Base-by-base conservation (phyloP, 2,113 vertebrate genomes). In the Pseudolaguvia tuberculata region DNA sequence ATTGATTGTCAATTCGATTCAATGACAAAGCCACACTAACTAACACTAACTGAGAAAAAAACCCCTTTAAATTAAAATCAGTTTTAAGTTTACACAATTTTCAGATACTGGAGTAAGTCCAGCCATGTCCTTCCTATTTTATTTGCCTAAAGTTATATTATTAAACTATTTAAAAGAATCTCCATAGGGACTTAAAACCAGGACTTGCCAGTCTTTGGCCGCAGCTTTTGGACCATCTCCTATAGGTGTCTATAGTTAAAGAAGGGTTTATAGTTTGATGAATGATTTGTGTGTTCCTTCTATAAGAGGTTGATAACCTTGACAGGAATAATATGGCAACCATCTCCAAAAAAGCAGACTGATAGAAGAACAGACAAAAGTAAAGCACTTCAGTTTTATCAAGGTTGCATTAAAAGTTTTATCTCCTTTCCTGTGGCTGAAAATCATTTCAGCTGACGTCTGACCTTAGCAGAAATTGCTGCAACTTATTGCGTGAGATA, bases 381-480 rank as follows among this genome's bases (percentile, higher is more conserved):
- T 27, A 39, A 66, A 29, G 51, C 51, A 56, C 35, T 75, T 63
- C n/a, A 23, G 2, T 53, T 42, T 25, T 21, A 53, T 55, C 59
- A 66, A 75, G 72, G 72, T 63, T 27, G 51, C 61, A 66, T 75
- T 75, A 56, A 65, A 75, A 65, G 61, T 65, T 51, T 62, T 23
- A 14, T 50, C 42, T 31, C 7, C 62, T 56, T 66, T 35, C 39
- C 59, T 66, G 20, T 47, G 61, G 17, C 48, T 66, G 72, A 65
- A 74, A 74, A 55, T 63, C 50, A 23, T 29, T 25, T 51, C 31
- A 42, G 59, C 14, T 45, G 31, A 39, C 18, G 11, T 39, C 61
- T 66, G 51, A 55, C 51, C 50, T 62, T 65, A 31, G 21, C 61
- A 65, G 72, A 51, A 51, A 53, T 27, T n/a, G 27, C 58, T 25